Evolutionary conservation across 2,888 invertebrate species (phyloP), one percentile per base, ranked within the genome.

Genomic region (Aphodius sticticus): DNA sequence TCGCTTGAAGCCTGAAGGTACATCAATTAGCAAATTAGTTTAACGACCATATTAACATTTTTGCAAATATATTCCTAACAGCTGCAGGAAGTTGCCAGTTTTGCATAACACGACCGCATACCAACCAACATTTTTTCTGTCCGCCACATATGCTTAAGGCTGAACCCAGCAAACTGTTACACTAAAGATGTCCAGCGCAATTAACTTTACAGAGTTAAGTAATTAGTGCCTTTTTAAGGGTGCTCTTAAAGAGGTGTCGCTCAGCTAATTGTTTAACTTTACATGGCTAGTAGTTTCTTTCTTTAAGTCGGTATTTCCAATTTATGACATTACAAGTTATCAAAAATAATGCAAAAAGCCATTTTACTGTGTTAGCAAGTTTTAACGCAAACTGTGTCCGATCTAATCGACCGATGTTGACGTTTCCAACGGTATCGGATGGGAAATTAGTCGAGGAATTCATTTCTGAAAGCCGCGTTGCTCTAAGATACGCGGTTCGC

Each of bases 11-110:
- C 53, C 53, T 5, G 9, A 53, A 53, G 53, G 53, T 2, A 53
- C 1, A 53, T 53, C 53, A 53, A 53, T 53, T 53, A 53, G 53
- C 3, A 1, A 53, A 53, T 53, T 53, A 53, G 53, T 53, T 53
- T 53, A 53, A 53, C 53, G 53, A 53, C 53, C 53, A 53, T 53
- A 53, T 53, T 53, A 53, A 53, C 53, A 53, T 53, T 53, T 53
- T 53, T 53, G 53, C 53, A 53, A 53, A 53, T 53, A 53, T 2
- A 53, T 53, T 53, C 6, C 53, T 1, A 12, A 53, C 53, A 53
- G 53, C 53, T 53, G 53, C 53, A 53, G 53, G 53, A 53, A 53
- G 53, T 53, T 5, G 12, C 53, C 53, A 53, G 53, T 53, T 53
- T 53, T 53, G 53, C 53, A 53, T 53, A 53, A 53, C 53, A 53